A percentile compares a stretch with the other conserved stretches of the same genome.
Evolutionary conservation across 2,888 invertebrate genomes (phyloP).

Genomic region (Phania funesta): DNA sequence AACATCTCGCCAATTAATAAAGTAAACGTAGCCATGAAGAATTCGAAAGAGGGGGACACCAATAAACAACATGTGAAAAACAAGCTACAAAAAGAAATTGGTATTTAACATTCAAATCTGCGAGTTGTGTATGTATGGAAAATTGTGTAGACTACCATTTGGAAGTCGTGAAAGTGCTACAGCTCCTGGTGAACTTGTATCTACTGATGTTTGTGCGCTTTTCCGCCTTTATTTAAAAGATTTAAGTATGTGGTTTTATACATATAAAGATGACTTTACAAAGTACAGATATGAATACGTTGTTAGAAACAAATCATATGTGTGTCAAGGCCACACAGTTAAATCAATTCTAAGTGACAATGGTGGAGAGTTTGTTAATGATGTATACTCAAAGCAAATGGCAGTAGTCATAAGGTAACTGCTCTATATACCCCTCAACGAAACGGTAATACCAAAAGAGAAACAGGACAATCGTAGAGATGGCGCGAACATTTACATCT

Average conservation of each 20-base stretch:
- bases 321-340: background rate
- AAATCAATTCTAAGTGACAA: background rate
- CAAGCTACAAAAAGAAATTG: constrained; percentile 25
- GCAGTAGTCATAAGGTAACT: background rate
- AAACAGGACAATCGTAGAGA: constrained; percentile 26
- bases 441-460: constrained; percentile 37
- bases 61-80: constrained; percentile 26
- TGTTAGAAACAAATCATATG: background rate
- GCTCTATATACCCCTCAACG: too few relatives aligned
- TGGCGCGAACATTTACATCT: constrained; percentile 47
- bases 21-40: background rate
- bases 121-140: constrained; percentile 39
- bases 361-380: background rate
- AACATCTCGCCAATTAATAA: background rate
- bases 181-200: constrained; percentile 43
- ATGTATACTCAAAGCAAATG: too few relatives aligned
- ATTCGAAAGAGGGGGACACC: too few relatives aligned
- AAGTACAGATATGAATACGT: background rate
- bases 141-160: constrained; percentile 32
- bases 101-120: constrained; percentile 8
- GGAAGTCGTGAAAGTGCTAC: background rate
- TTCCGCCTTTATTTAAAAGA: constrained; percentile 24
- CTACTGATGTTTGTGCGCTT: constrained; percentile 41
- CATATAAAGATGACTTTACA: constrained; percentile 24
- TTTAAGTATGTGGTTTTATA: constrained; percentile 35